These are phyloP conservation scores for Megalops cyprinoides DNA, from an alignment of 2,797 vertebrate species.

Conservation along the genomic window DNA sequence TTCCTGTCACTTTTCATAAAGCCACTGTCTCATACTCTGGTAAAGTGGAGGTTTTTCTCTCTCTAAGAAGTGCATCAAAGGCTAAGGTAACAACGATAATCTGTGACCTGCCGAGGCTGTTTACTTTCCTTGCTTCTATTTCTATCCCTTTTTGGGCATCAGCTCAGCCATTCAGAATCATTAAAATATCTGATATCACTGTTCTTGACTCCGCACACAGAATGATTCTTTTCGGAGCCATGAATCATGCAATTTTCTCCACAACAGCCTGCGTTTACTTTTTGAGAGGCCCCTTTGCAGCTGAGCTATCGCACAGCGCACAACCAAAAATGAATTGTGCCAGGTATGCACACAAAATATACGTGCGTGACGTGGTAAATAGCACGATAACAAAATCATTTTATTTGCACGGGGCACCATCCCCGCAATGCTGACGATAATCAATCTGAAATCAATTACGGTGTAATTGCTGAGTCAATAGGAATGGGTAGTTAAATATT, in stretches of 20 bases:
- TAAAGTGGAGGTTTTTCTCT: neutral
- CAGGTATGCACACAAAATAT: neutral
- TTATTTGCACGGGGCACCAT: slow-evolving; percentile 56
- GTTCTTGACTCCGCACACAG: neutral
- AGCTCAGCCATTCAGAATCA: slow-evolving; percentile 6
- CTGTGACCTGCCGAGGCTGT: neutral
- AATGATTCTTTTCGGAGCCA: slow-evolving; percentile 7
- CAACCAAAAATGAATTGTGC: slow-evolving; percentile 1
- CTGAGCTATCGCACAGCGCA: neutral
- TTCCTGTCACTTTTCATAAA: slow-evolving; percentile 6
- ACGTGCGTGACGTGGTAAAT: neutral
- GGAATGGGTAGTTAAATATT: slow-evolving; percentile 84
- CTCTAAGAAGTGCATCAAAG: slow-evolving; percentile 4
- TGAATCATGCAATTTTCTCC: slow-evolving; percentile 23
- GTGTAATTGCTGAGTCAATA: slow-evolving; percentile 86
- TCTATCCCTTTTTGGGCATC: slow-evolving; percentile 12
- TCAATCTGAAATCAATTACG: slow-evolving; percentile 88
- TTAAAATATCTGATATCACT: slow-evolving; percentile 11
- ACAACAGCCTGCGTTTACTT: slow-evolving; percentile 11
- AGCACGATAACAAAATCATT: slow-evolving; percentile 31
- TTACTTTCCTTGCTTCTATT: neutral
- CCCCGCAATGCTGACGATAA: slow-evolving; percentile 73
- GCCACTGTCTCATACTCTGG: neutral
- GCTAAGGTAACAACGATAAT: slow-evolving; percentile 5
- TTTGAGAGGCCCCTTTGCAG: slow-evolving; percentile 10